Evolutionary conservation across 2,797 vertebrate genomes (phyloP), one percentile per base, ranked within the genome.

Genomic region (Sebastes melanostomus): DNA sequence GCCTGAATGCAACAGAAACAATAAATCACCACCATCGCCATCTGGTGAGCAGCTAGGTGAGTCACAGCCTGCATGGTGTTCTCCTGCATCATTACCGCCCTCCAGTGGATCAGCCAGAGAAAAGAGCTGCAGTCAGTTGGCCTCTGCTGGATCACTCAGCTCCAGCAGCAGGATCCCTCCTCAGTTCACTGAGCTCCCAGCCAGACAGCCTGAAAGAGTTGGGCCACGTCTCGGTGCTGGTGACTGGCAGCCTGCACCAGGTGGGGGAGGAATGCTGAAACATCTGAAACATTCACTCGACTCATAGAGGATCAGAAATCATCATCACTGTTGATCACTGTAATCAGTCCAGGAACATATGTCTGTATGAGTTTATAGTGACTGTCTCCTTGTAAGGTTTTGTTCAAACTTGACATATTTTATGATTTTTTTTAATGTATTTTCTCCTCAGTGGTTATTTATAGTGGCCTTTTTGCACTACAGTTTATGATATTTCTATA

Each of bases 211-310:
- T 50, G 55, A 90, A 59, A 3, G 95, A 95, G 46, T 96, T 95
- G 0, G 77, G 84, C 0, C 52, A 90, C 0, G 1, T 96, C 71
- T 95, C 87, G 0, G 96, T 97, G 69, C 95, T 97, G 93, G 93
- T 97, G 80, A 96, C 96, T 0, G 96, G 97, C 11, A 97, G 97
- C 76, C 89, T 97, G 75, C 95, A 97, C 69, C 87, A 96, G 50
- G 96, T 97, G 14, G 96, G 96, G 95, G 96, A 0, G 95, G 42
- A 16, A 16, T 83, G 55, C 91, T 96, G 4, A 96, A 95, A 76
- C 94, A 95, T 84, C 94, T 97, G 1, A 91, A 96, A 52, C 95
- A 94, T 1, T 66, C 90, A n/a, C 20, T 80, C 0, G 9, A 70
- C 38, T 72, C 54, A 4, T 56, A 63, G 42, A 16, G 13, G 50